These are phyloP conservation scores for Drosophila paramelanica DNA, from an alignment of 2,888 invertebrate genomes.

Conservation along the genomic window DNA sequence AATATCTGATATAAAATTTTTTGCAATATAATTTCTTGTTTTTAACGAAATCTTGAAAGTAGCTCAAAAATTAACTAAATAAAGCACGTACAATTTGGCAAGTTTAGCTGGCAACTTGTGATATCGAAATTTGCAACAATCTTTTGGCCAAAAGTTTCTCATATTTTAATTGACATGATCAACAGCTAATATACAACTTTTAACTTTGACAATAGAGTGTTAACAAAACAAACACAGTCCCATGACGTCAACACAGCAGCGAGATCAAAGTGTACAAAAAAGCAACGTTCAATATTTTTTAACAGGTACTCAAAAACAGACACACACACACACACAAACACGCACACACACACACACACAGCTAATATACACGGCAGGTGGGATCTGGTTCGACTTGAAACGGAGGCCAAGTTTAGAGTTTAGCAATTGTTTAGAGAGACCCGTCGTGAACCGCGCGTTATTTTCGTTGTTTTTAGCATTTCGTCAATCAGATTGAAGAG, in stretches of 20 bases:
- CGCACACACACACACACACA: neutral
- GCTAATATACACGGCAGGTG: slow-evolving; percentile 26
- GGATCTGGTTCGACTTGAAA: slow-evolving; percentile 74
- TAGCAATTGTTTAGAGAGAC: slow-evolving; percentile 12
- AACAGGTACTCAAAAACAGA: slow-evolving; percentile 22
- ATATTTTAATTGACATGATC: no score
- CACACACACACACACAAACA: neutral
- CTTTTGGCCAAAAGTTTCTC: no score
- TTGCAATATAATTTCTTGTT: no score
- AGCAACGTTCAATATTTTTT: slow-evolving; percentile 18
- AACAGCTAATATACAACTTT: slow-evolving; percentile 1
- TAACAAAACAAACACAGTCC: slow-evolving; percentile 2
- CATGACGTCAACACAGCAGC: slow-evolving; percentile 30
- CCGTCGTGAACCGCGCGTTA: slow-evolving; percentile 30
- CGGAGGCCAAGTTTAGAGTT: slow-evolving; percentile 55
- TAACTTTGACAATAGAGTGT: neutral
- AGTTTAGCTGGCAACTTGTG: no score
- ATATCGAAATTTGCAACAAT: no score
- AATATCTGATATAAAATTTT: no score
- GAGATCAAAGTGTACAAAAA: slow-evolving; percentile 20
- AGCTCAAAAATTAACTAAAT: no score
- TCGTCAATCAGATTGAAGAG: neutral
- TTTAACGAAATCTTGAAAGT: no score
- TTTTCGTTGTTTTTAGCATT: slow-evolving; percentile 25
- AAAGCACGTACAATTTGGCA: no score